Evolutionary conservation across 2,888 invertebrate genomes (phyloP).

Genomic region (Leptothorax acervorum): DNA sequence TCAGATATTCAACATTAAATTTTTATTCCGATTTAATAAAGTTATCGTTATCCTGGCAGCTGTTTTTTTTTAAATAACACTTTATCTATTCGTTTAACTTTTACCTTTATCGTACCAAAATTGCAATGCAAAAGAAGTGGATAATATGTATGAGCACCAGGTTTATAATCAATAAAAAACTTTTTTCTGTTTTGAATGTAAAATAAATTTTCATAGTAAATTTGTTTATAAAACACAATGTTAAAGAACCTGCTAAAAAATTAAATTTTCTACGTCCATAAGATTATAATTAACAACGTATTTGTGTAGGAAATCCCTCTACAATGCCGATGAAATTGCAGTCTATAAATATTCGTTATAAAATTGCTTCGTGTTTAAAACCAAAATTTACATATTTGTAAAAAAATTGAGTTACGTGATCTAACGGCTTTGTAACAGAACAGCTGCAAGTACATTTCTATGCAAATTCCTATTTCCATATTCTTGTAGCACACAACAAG

Average conservation of each 20-base stretch:
- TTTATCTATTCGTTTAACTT: neutral
- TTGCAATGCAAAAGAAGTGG: neutral
- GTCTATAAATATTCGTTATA: conserved; percentile 16
- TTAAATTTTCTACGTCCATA: neutral
- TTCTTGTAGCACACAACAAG: neutral
- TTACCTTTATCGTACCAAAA: neutral
- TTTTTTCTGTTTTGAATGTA: neutral
- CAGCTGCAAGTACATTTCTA: conserved; percentile 11
- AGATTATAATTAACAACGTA: neutral
- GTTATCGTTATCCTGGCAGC: neutral
- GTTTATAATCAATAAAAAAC: neutral
- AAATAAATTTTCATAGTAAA: neutral
- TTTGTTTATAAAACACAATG: neutral
- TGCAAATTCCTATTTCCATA: conserved; percentile 12
- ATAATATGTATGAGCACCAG: neutral
- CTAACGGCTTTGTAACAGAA: neutral
- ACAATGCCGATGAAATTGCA: neutral
- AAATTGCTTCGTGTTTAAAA: neutral
- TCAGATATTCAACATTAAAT: neutral
- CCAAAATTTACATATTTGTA: conserved; percentile 22
- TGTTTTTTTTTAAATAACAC: neutral
- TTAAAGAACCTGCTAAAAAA: neutral
- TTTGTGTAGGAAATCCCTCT: neutral
- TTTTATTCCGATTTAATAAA: neutral
- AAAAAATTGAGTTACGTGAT: neutral